Evolutionary conservation across 1,140 invertebrate species (phyloP), one percentile per base, ranked within the genome.

Genomic region (Drosophila erecta): DNA sequence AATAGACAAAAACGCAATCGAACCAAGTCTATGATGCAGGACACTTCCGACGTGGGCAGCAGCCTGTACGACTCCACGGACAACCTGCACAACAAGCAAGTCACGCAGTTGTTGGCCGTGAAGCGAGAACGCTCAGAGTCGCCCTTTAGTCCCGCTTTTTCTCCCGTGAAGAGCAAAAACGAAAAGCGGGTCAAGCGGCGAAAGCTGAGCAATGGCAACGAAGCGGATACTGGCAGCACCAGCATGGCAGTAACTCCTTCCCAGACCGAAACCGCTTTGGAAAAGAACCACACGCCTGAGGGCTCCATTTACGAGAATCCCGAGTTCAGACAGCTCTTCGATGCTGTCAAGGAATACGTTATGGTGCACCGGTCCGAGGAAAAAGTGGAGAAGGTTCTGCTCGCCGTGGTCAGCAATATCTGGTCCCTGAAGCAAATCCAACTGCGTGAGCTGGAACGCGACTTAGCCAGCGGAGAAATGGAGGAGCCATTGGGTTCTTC

Each of bases 71-170:
- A 85, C 60, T 91, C 86, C 7, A 77, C 64, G 11, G 85, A 90
- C 12, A 90, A 85, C 56, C 55, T 85, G 40, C 50, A 74, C 17
- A 46, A 43, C 41, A 74, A 50, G 46, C 43, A 10, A 24, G 20
- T n/a, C 14, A 22, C 53, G n/a, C 73, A 43, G 2, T 14, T 60
- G 30, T 14, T 51, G 22, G 58, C 62, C 41, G 12, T 71, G 0
- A 91, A 91, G 14, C 61, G 90, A 1, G 90, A 90, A 22, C 90
- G 90, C 4, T 91, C 90, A 0, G 66, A 67, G 24, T 79, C 90
- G 8, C 90, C 90, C 0, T 66, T 71, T 8, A 90, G 90, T 58
- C 90, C 90, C 1, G 83, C 90, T 2, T 91, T 73, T 15, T 91
- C 90, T 1, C 90, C 90, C 0, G 61, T 91, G 0, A 90, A 90